phyloP scores from a whole-genome alignment of 2,797 vertebrate species.

The Chaenodraco wilsoni region DNA sequence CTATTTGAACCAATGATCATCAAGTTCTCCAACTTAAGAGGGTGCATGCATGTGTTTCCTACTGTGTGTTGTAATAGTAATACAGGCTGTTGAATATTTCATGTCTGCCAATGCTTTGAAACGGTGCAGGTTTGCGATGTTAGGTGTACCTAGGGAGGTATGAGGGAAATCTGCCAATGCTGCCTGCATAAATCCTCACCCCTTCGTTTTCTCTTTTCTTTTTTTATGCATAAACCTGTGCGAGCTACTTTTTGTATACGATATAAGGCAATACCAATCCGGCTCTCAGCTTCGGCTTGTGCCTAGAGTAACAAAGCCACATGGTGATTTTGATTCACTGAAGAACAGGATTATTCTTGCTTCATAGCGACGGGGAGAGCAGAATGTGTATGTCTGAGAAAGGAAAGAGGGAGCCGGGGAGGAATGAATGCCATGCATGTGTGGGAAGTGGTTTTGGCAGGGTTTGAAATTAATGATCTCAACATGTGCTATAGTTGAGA shows the following conservation, averaged over 20 bases:
- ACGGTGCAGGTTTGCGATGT: constrained; percentile 68
- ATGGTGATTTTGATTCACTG: constrained; percentile 70
- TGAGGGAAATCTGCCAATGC: constrained; percentile 64
- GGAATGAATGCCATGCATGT: constrained; percentile 80
- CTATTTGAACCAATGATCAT: constrained; percentile 81
- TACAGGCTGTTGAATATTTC: constrained; percentile 79
- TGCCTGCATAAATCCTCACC: constrained; percentile 65
- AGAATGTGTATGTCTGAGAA: constrained; percentile 31
- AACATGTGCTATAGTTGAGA: constrained; percentile 82
- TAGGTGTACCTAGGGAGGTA: constrained; percentile 69
- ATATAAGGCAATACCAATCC: constrained; percentile 51
- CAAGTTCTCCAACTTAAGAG: constrained; percentile 76
- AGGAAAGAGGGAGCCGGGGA: constrained; percentile 38
- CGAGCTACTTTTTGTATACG: constrained; percentile 31
- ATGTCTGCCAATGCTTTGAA: constrained; percentile 77
- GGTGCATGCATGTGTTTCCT: constrained; percentile 29
- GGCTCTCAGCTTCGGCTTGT: constrained; percentile 44
- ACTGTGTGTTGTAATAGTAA: constrained; percentile 75
- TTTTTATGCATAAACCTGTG: constrained; percentile 58
- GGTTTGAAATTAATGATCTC: constrained; percentile 84
- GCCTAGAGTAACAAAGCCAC: constrained; percentile 71
- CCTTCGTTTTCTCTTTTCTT: constrained; percentile 25
- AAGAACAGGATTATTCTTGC: constrained; percentile 65
- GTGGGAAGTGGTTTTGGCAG: constrained; percentile 85
- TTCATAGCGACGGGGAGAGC: constrained; percentile 35